phyloP scores from a whole-genome alignment of 2,797 vertebrate genomes.

The Melanotaenia parkinsoni region DNA sequence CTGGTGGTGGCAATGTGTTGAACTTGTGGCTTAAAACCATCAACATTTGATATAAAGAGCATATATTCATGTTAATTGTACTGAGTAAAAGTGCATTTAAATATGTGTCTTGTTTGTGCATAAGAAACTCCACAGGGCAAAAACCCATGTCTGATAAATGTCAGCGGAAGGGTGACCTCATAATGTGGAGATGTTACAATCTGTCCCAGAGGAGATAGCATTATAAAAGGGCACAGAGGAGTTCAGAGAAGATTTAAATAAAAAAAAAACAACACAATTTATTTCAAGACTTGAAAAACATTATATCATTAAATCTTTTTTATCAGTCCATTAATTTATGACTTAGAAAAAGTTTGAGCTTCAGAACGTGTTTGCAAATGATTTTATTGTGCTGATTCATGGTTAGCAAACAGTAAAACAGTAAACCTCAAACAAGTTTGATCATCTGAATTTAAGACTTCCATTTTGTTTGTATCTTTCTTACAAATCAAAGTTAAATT shows the following conservation, averaged over 20 bases:
- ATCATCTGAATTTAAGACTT: constrained; percentile 26
- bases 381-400: constrained; percentile 5
- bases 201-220: neutral
- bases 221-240: neutral
- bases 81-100: neutral
- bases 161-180: neutral
- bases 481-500: too few relatives aligned
- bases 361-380: constrained; percentile 11
- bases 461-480: too few relatives aligned
- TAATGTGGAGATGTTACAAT: constrained; percentile 8
- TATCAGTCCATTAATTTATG: neutral
- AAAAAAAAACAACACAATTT: neutral
- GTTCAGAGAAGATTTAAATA: constrained; percentile 2
- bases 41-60: too few relatives aligned
- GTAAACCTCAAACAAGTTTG: constrained; percentile 3
- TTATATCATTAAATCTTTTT: neutral
- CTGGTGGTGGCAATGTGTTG: neutral
- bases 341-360: constrained; percentile 12
- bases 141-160: neutral
- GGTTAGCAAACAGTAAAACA: neutral
- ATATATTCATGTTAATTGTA: neutral
- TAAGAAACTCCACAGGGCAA: neutral
- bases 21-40: too few relatives aligned
- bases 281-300: neutral
- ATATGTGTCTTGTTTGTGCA: neutral